phyloP scores from a whole-genome alignment of 2,888 invertebrate species.

The Ctena decussata region DNA sequence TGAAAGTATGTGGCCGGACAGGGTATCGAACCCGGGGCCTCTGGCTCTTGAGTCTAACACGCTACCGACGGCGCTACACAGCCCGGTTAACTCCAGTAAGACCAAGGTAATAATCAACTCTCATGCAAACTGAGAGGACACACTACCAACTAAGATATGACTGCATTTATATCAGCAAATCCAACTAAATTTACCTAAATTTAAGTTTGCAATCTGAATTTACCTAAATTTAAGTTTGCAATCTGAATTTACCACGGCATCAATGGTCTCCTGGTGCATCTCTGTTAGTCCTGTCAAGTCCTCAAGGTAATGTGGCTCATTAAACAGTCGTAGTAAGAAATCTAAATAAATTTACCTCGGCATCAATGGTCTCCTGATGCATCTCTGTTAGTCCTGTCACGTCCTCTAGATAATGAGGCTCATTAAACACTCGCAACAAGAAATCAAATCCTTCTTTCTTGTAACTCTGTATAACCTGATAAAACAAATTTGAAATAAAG shows the following conservation, averaged over 20 bases:
- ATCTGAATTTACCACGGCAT: slow-evolving; percentile 78
- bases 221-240: no score
- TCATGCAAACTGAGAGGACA: no score
- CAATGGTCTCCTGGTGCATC: slow-evolving; percentile 87
- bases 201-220: no score
- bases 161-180: no score
- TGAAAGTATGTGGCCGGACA: no score
- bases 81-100: no score
- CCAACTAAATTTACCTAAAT: no score
- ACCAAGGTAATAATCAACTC: no score
- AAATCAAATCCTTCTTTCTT: slow-evolving; percentile 90
- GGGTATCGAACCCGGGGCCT: no score
- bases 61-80: no score
- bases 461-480: slow-evolving; percentile 87
- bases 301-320: slow-evolving; percentile 94
- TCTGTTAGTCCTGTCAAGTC: slow-evolving; percentile 93
- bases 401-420: slow-evolving; percentile 94
- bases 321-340: slow-evolving; percentile 93
- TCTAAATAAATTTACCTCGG: slow-evolving; percentile 86
- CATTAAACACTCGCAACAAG: slow-evolving; percentile 93
- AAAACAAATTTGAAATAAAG: slow-evolving; percentile 12
- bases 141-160: no score
- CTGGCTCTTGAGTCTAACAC: no score
- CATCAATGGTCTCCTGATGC: slow-evolving; percentile 86
- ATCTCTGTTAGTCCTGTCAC: slow-evolving; percentile 92